Percentiles rank a stretch among this genome's conserved stretches.
These are phyloP conservation scores for Pogonocichla stellata DNA, from an alignment of 2,113 vertebrate genomes.

Conservation along the genomic window DNA sequence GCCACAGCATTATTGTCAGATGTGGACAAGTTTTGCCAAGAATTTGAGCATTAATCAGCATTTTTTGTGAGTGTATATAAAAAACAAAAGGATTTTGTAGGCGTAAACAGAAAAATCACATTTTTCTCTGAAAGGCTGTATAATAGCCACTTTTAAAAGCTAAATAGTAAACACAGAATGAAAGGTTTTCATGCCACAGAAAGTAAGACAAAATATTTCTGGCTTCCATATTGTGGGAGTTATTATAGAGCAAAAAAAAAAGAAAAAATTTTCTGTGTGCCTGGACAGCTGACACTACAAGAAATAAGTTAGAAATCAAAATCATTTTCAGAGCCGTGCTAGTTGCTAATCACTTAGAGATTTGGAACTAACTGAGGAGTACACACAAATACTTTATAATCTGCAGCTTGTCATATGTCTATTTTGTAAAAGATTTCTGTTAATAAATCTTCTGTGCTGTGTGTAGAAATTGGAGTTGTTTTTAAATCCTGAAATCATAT, in stretches of 20 bases:
- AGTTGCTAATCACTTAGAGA: neutral
- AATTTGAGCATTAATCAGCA: slow-evolving; percentile 36
- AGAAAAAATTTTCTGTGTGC: slow-evolving; percentile 9
- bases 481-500: neutral
- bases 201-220: slow-evolving; percentile 63
- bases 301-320: slow-evolving; percentile 17
- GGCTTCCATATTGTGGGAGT: slow-evolving; percentile 62
- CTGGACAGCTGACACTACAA: slow-evolving; percentile 27
- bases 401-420: neutral
- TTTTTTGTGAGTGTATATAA: slow-evolving; percentile 34
- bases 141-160: slow-evolving; percentile 49
- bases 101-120: slow-evolving; percentile 29
- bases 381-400: neutral
- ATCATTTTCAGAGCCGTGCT: neutral
- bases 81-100: slow-evolving; percentile 45
- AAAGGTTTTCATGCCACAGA: neutral
- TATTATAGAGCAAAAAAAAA: slow-evolving; percentile 21
- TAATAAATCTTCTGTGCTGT: neutral
- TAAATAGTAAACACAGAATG: slow-evolving; percentile 48
- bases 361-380: neutral
- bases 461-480: neutral
- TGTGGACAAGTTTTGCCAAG: slow-evolving; percentile 21
- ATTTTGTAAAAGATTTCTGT: neutral
- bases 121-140: slow-evolving; percentile 50
- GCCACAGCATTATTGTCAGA: neutral